A percentile compares a stretch with the other conserved stretches of the same genome.
These are phyloP conservation scores for Siniperca chuatsi DNA, from an alignment of 2,113 vertebrate species.

Conservation along the genomic window DNA sequence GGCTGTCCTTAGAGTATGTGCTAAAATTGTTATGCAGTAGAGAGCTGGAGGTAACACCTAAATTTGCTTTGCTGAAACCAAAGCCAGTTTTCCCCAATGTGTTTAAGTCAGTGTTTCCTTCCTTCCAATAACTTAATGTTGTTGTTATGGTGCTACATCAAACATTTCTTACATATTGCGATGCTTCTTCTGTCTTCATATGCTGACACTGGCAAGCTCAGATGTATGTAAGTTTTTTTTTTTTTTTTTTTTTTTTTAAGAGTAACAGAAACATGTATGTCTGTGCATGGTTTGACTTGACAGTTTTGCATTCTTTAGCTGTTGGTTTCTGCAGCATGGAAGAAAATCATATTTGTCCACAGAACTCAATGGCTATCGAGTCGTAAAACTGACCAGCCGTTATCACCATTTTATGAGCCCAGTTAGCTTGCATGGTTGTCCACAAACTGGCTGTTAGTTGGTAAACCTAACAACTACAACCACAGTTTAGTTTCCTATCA, in stretches of 20 bases:
- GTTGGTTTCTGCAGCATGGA: not conserved
- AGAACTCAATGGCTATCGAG: not conserved
- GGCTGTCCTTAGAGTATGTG: slow-evolving; percentile 8
- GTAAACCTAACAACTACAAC: not conserved
- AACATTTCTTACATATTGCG: not conserved
- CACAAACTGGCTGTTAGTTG: not conserved
- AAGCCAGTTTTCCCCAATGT: not conserved
- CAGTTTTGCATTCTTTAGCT: not conserved
- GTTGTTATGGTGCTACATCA: not conserved
- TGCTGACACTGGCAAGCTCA: not conserved
- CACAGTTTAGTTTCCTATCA: not conserved
- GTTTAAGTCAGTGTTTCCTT: not conserved
- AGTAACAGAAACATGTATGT: not conserved
- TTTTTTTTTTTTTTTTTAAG: too few species aligned
- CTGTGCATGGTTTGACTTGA: not conserved
- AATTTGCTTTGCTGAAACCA: not conserved
- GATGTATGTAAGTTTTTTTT: not conserved
- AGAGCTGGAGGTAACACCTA: not conserved
- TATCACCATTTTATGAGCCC: not conserved
- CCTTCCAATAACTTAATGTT: not conserved
- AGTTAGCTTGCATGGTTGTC: not conserved
- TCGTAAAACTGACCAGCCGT: not conserved
- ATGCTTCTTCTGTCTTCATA: not conserved
- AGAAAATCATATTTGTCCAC: not conserved
- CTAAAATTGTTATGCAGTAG: not conserved